phyloP scores from a whole-genome alignment of 1,140 invertebrate species.

The Pollicipes pollicipes region DNA sequence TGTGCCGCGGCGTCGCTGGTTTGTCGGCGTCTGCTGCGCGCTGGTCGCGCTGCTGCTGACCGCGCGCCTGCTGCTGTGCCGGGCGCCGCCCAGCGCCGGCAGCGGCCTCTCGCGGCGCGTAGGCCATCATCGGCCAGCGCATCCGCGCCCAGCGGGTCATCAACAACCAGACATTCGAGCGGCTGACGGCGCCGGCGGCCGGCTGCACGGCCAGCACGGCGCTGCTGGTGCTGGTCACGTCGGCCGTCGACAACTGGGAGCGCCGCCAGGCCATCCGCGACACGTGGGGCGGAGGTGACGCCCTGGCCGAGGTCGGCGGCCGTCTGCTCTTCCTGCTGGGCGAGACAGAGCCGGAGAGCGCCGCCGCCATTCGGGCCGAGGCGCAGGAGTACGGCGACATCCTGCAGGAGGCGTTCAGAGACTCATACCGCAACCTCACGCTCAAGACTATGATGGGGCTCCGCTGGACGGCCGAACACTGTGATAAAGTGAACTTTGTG shows the following conservation, averaged over 20 bases:
- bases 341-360: constrained; percentile 6
- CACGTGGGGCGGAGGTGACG: too few relatives aligned
- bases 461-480: constrained; percentile 14
- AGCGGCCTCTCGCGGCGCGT: not conserved
- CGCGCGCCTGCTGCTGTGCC: too few relatives aligned
- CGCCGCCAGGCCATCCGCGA: too few relatives aligned
- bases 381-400: constrained; percentile 15
- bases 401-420: constrained; percentile 16
- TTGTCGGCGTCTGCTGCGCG: not conserved
- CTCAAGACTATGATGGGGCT: constrained; percentile 15
- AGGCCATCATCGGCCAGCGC: too few relatives aligned
- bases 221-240: too few relatives aligned
- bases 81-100: too few relatives aligned
- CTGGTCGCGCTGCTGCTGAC: not conserved
- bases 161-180: too few relatives aligned
- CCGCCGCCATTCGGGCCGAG: constrained; percentile 8
- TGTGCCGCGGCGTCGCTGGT: not conserved
- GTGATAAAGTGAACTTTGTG: constrained; percentile 15
- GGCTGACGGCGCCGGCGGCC: too few relatives aligned
- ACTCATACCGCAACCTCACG: constrained; percentile 18
- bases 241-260: too few relatives aligned
- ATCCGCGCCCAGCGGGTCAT: too few relatives aligned
- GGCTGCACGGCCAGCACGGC: too few relatives aligned
- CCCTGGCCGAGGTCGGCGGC: too few relatives aligned
- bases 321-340: constrained; percentile 6